Evolutionary conservation across 2,888 invertebrate species (phyloP).

Genomic region (Uloborus plumipes): DNA sequence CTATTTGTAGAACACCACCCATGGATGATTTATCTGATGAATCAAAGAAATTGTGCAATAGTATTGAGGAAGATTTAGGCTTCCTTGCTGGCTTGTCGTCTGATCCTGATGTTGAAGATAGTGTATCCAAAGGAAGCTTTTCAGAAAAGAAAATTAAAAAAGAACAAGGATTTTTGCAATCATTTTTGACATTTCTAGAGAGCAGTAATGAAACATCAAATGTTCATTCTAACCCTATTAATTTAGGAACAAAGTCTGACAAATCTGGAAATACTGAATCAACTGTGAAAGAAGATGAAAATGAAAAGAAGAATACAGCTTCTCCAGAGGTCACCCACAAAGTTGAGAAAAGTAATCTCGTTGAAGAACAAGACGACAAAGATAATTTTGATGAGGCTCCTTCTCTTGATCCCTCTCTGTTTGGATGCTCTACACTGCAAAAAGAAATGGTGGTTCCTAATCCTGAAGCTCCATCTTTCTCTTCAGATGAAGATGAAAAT

Average conservation of each 20-base stretch:
- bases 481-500: constrained; percentile 64
- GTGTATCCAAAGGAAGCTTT: constrained; percentile 53
- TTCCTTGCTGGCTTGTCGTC: constrained; percentile 62
- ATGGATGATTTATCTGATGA: constrained; percentile 59
- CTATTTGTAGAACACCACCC: constrained; percentile 45
- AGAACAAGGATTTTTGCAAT: constrained; percentile 59
- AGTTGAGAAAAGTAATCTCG: constrained; percentile 32
- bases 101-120: constrained; percentile 57
- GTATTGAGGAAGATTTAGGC: constrained; percentile 64
- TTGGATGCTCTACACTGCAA: constrained; percentile 55
- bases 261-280: constrained; percentile 11
- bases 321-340: constrained; percentile 11
- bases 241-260: constrained; percentile 22
- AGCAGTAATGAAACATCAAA: constrained; percentile 56
- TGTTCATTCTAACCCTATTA: constrained; percentile 17
- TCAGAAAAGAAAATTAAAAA: constrained; percentile 53
- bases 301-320: constrained; percentile 8
- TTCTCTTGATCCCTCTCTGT: constrained; percentile 56
- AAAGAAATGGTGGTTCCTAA: constrained; percentile 65
- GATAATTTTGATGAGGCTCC: constrained; percentile 62
- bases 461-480: constrained; percentile 65
- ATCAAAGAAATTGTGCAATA: constrained; percentile 60
- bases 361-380: constrained; percentile 39
- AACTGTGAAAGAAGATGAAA: constrained; percentile 12
- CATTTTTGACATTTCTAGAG: constrained; percentile 63